Percentiles rank a stretch among this genome's conserved stretches.
phyloP scores from a whole-genome alignment of 2,113 vertebrate species.

The Circaetus gallicus region DNA sequence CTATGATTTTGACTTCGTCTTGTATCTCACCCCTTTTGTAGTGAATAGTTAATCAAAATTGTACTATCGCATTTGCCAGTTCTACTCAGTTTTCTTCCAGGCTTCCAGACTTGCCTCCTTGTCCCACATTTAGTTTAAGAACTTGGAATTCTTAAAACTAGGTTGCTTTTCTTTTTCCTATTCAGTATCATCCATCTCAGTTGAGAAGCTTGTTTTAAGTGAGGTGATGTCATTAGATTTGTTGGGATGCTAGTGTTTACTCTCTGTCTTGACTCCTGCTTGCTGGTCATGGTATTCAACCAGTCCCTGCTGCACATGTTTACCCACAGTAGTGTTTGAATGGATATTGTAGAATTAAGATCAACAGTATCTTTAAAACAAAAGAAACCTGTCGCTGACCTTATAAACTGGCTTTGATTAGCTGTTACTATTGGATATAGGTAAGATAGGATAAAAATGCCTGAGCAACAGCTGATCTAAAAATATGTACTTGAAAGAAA shows the following conservation, averaged over 20 bases:
- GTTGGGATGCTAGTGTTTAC: neutral
- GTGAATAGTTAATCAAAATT: neutral
- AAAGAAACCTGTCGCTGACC: neutral
- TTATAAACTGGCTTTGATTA: neutral
- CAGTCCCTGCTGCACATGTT: neutral
- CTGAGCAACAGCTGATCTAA: neutral
- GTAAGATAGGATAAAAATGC: neutral
- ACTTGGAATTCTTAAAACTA: neutral
- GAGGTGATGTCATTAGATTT: neutral
- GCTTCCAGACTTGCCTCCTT: neutral
- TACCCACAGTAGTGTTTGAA: neutral
- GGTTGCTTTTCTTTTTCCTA: neutral
- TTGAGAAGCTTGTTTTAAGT: neutral
- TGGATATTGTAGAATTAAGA: neutral
- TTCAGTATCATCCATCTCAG: neutral
- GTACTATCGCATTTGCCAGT: neutral
- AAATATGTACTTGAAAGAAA: neutral
- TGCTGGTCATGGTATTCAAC: neutral
- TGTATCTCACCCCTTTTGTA: neutral
- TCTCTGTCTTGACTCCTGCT: neutral
- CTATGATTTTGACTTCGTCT: neutral
- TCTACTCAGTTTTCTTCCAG: neutral
- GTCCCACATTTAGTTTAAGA: neutral
- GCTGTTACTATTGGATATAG: neutral
- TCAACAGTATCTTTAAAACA: neutral